Conservation (phyloP, 2,113 vertebrate species). For the Mus musculus region DNA sequence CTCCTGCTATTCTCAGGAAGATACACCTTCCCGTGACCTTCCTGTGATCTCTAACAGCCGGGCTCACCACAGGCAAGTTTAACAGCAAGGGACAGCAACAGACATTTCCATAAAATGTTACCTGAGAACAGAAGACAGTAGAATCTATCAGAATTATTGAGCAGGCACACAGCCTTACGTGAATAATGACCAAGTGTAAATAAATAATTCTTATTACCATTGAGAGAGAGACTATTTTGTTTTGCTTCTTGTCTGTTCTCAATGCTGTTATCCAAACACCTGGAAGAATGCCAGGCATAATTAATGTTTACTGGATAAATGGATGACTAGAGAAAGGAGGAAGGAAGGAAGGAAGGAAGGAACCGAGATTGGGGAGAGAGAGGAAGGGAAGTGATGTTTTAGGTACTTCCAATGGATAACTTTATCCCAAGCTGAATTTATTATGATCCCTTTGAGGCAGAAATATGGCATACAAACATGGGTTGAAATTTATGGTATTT, state of each 20-base stretch:
- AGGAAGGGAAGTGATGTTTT: background rate
- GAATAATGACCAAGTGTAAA: conserved; percentile 21
- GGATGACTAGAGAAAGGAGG: background rate
- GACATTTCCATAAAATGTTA: background rate
- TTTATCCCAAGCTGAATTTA: background rate
- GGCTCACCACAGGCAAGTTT: background rate
- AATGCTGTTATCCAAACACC: background rate
- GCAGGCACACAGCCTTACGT: background rate
- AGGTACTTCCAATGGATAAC: background rate
- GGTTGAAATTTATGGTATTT: background rate
- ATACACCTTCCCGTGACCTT: background rate
- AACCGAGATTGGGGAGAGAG: background rate
- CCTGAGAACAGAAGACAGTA: background rate
- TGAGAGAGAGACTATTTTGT: background rate
- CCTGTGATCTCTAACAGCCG: background rate
- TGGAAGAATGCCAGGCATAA: background rate
- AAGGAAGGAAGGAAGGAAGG: background rate
- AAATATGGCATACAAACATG: background rate
- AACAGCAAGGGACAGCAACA: background rate
- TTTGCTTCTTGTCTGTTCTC: background rate
- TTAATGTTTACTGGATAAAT: background rate
- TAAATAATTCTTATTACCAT: background rate
- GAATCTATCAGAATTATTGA: background rate
- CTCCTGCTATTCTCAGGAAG: background rate
- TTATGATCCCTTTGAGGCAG: background rate